Conservation (phyloP, 2,113 vertebrate species). For the Scytalopus superciliaris region DNA sequence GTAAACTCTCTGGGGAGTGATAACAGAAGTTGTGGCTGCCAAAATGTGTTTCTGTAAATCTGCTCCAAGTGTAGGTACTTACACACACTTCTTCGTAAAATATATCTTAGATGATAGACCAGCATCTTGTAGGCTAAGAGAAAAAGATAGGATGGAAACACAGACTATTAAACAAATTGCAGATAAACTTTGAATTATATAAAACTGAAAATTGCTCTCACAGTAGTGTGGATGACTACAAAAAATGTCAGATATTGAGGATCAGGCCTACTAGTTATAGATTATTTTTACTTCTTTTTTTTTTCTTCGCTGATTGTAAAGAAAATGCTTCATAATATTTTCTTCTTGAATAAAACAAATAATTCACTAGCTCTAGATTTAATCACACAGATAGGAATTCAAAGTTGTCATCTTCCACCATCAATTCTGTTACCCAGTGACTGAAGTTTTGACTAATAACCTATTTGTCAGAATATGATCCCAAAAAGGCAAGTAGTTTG, state of each 20-base stretch:
- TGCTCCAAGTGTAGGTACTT: not conserved
- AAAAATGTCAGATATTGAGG: not conserved
- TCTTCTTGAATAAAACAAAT: not conserved
- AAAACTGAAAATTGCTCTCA: not conserved
- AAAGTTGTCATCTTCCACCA: not conserved
- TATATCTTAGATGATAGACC: not conserved
- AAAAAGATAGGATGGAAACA: not conserved
- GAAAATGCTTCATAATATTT: not conserved
- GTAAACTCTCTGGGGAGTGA: not conserved
- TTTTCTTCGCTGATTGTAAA: not conserved
- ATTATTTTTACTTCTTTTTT: not conserved
- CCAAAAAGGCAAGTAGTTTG: not conserved
- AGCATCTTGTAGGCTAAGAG: not conserved
- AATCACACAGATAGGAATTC: not conserved
- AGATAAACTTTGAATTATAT: not conserved
- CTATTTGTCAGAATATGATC: not conserved
- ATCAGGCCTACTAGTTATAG: not conserved
- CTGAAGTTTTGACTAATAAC: not conserved
- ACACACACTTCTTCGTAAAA: not conserved
- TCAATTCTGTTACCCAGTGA: not conserved
- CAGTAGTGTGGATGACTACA: not conserved
- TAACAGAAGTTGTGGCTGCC: not conserved
- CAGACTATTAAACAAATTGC: not conserved
- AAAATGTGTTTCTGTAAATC: not conserved
- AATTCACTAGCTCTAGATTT: not conserved